These are phyloP conservation scores for Pachyseris speciosa DNA, from an alignment of 64 coral and sea anemone species.

Conservation along the genomic window DNA sequence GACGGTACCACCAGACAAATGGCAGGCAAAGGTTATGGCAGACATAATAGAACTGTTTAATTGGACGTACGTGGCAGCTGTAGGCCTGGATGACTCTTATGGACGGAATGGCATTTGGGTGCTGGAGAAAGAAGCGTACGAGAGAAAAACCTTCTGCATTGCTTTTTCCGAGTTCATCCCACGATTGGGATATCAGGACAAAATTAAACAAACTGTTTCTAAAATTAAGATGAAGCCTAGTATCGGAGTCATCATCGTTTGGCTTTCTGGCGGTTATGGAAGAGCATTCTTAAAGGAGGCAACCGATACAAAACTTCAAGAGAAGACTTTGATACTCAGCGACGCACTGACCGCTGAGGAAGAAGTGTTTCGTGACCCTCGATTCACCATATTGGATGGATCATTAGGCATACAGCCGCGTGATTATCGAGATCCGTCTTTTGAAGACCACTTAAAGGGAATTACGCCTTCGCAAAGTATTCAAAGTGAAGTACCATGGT, in stretches of 20 bases:
- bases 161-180: constrained; percentile 42
- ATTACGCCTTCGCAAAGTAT: background rate
- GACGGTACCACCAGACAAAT: constrained; percentile 81
- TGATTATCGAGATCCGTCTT: background rate
- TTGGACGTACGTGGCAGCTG: constrained; percentile 81
- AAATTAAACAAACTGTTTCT: constrained; percentile 49
- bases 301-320: constrained; percentile 48
- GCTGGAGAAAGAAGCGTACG: constrained; percentile 17
- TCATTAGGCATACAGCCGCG: constrained; percentile 7
- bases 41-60: constrained; percentile 71
- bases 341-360: constrained; percentile 45
- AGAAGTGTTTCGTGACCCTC: constrained; percentile 21
- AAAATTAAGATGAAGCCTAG: background rate
- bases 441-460: constrained; percentile 9
- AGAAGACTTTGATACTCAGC: constrained; percentile 53
- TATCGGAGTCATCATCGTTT: constrained; percentile 49
- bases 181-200: constrained; percentile 16
- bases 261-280: constrained; percentile 40
- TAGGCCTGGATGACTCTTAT: constrained; percentile 78
- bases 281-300: constrained; percentile 44
- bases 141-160: constrained; percentile 55
- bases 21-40: constrained; percentile 79
- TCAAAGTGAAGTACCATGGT: constrained; percentile 19
- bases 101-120: constrained; percentile 67
- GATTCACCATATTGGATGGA: background rate